Evolutionary conservation across 1,140 invertebrate genomes (phyloP).

Genomic region (Drosophila gunungcola): DNA sequence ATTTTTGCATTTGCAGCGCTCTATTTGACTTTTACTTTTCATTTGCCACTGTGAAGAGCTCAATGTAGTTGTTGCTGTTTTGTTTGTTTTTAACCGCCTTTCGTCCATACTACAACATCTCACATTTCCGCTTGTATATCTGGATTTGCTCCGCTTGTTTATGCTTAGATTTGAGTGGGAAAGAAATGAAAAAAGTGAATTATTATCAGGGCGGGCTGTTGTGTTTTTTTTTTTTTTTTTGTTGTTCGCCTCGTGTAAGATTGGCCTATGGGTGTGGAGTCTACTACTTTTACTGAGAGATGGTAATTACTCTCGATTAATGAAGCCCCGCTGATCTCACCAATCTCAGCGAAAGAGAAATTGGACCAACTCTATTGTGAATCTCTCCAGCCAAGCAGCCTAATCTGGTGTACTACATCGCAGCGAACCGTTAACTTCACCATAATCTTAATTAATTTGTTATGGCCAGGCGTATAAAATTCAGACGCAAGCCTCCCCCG

Average conservation of each 20-base stretch:
- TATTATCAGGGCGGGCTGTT: slow-evolving; percentile 14
- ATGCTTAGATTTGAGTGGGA: slow-evolving; percentile 3
- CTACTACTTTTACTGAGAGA: not conserved
- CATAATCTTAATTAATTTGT: slow-evolving; percentile 54
- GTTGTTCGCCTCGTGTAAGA: too few relatives aligned
- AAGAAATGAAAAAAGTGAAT: slow-evolving; percentile 18
- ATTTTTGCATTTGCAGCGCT: slow-evolving; percentile 75
- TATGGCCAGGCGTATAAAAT: slow-evolving; percentile 31
- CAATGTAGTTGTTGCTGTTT: slow-evolving; percentile 2
- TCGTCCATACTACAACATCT: slow-evolving; percentile 31
- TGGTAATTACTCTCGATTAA: slow-evolving; percentile 25
- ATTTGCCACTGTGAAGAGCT: slow-evolving; percentile 54
- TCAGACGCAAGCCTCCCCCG: slow-evolving; percentile 16
- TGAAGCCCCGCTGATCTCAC: slow-evolving; percentile 19
- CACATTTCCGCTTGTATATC: slow-evolving; percentile 63
- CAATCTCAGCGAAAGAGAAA: slow-evolving; percentile 21
- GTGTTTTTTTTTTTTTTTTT: not conserved
- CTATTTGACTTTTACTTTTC: slow-evolving; percentile 82
- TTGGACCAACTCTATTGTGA: slow-evolving; percentile 12
- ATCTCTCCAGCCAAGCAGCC: not conserved
- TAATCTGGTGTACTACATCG: slow-evolving; percentile 12
- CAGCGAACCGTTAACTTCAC: slow-evolving; percentile 24
- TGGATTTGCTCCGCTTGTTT: slow-evolving; percentile 7
- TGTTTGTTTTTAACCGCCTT: slow-evolving; percentile 21
- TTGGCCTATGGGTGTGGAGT: not conserved